Evolutionary conservation across 2,888 invertebrate genomes (phyloP).

Genomic region (Panzeria rudis): DNA sequence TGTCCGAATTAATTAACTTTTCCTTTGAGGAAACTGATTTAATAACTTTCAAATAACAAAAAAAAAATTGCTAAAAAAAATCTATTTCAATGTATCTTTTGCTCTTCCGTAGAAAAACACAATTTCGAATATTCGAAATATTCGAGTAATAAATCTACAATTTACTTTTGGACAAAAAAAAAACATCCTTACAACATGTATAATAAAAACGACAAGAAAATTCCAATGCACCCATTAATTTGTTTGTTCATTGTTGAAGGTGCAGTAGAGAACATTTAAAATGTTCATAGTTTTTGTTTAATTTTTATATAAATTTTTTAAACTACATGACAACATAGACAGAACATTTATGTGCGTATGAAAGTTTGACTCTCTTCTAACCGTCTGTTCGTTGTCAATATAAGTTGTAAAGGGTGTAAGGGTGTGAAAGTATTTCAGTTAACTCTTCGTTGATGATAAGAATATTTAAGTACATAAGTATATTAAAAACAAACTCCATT

Average conservation of each 20-base stretch:
- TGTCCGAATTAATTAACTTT: too few species aligned
- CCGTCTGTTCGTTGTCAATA: conserved; percentile 3
- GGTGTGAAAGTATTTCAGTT: conserved; percentile 68
- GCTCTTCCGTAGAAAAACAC: too few species aligned
- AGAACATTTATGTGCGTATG: conserved; percentile 3
- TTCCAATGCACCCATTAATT: conserved; percentile 44
- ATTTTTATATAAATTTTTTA: conserved; percentile 50
- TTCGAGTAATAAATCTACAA: background rate
- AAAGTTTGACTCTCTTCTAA: background rate
- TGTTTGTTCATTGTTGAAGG: conserved; percentile 56
- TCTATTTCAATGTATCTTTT: background rate
- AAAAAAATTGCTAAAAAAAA: too few species aligned
- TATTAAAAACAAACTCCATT: conserved; percentile 70
- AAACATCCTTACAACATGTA: conserved; percentile 16
- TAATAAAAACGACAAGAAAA: conserved; percentile 18
- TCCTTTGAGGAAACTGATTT: too few species aligned
- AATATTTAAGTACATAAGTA: conserved; percentile 71
- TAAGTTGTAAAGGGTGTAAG: conserved; percentile 43
- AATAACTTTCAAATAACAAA: too few species aligned
- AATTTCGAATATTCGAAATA: background rate
- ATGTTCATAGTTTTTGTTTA: conserved; percentile 5
- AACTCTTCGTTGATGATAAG: conserved; percentile 70
- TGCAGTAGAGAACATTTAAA: conserved; percentile 43
- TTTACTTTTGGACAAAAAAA: background rate
- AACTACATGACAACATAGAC: conserved; percentile 30